phyloP scores from a whole-genome alignment of 2,797 vertebrate genomes.

The Carduelis carduelis region DNA sequence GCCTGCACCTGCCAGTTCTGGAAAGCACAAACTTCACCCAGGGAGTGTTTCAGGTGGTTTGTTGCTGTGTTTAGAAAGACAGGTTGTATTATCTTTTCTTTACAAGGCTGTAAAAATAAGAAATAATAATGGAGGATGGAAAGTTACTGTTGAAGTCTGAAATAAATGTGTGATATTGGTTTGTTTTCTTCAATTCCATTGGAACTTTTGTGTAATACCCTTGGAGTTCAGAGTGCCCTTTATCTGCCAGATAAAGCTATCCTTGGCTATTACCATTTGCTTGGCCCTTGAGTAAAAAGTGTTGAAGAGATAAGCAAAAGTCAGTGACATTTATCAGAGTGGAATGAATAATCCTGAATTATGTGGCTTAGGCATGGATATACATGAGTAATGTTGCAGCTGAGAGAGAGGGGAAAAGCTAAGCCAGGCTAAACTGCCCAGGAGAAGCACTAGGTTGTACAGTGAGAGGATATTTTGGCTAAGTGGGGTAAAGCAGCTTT shows the following conservation, averaged over 20 bases:
- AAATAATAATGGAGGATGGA: neutral
- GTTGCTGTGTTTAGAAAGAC: neutral
- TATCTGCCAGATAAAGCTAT: neutral
- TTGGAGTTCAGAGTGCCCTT: neutral
- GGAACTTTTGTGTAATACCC: neutral
- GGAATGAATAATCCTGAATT: neutral
- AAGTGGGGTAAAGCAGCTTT: neutral
- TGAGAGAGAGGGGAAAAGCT: neutral
- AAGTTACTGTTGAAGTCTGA: neutral
- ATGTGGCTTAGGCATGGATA: neutral
- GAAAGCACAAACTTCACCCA: neutral
- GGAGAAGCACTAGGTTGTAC: neutral
- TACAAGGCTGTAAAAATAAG: neutral
- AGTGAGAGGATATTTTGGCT: neutral
- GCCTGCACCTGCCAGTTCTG: neutral
- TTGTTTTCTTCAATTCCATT: fast-evolving
- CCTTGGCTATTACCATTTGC: neutral
- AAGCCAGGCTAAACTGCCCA: neutral
- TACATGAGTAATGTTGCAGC: neutral
- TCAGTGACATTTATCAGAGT: neutral
- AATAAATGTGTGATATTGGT: neutral
- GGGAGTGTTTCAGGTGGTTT: neutral
- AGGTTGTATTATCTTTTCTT: neutral
- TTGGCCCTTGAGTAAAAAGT: neutral
- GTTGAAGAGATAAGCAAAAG: neutral